Evolutionary conservation across 2,888 invertebrate species (phyloP).

Genomic region (Xiphydria camelus): DNA sequence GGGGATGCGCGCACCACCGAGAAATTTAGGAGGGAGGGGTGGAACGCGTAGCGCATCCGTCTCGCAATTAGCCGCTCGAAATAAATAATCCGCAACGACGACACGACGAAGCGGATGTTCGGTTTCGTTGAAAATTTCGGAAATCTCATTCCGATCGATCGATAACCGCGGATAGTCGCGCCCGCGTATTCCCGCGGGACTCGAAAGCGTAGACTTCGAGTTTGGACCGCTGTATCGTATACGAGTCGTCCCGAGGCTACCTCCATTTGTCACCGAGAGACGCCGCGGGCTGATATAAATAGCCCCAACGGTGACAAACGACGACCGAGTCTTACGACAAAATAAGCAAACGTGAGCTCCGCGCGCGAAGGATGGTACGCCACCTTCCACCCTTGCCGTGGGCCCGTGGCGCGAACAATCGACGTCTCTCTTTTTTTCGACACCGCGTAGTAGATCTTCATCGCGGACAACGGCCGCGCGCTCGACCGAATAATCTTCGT

Average conservation of each 20-base stretch:
- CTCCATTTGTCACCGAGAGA: conserved; percentile 47
- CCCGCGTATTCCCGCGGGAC: conserved; percentile 18
- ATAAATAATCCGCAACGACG: no score
- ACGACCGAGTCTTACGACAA: conserved; percentile 44
- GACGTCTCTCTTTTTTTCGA: background rate
- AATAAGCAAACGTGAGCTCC: conserved; percentile 43
- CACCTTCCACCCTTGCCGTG: background rate
- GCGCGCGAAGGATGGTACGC: no score
- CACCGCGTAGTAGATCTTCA: no score
- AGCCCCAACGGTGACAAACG: conserved; percentile 49
- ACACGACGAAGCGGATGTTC: no score
- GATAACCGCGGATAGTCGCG: background rate
- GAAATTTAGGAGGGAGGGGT: no score
- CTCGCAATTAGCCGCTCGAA: no score
- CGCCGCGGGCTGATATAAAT: conserved; percentile 46
- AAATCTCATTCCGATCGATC: background rate
- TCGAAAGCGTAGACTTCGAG: conserved; percentile 16
- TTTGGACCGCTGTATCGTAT: no score
- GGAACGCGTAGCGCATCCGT: no score
- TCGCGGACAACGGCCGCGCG: no score
- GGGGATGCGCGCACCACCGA: no score
- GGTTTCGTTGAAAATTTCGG: no score
- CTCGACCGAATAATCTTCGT: no score
- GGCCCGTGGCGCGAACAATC: background rate
- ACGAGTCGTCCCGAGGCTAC: conserved; percentile 30